Evolutionary conservation across 2,888 invertebrate genomes (phyloP).

Genomic region (Chloroclysta siterata): DNA sequence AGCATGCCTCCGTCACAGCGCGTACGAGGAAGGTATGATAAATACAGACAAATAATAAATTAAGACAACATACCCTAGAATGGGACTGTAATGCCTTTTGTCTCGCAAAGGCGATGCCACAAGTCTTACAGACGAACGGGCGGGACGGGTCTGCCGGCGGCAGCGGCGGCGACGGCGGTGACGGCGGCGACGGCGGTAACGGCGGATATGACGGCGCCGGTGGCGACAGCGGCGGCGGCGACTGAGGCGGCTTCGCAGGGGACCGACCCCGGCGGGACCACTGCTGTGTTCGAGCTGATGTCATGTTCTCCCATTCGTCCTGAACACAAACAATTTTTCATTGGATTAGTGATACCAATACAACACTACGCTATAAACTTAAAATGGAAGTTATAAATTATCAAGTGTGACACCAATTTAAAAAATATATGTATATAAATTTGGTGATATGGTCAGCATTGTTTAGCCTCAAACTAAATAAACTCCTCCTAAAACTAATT

Average conservation of each 20-base stretch:
- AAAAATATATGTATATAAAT: no score
- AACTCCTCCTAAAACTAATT: no score
- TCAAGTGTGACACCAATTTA: no score
- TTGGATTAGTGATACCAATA: background rate
- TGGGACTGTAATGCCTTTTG: constrained; percentile 93
- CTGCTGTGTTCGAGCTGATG: constrained; percentile 81
- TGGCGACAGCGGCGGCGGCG: constrained; percentile 44
- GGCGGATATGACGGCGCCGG: constrained; percentile 50
- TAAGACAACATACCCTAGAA: constrained; percentile 76
- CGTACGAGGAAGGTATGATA: no score
- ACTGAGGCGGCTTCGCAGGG: constrained; percentile 56
- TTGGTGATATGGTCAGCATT: no score
- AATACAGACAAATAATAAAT: no score
- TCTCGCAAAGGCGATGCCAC: constrained; percentile 89
- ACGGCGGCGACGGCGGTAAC: constrained; percentile 48
- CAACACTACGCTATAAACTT: no score
- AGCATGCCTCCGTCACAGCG: no score
- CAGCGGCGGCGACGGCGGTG: constrained; percentile 55
- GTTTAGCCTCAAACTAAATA: no score
- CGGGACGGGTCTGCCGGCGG: constrained; percentile 87
- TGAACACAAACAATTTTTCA: constrained; percentile 36
- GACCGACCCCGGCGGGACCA: constrained; percentile 69
- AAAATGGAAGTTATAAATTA: no score
- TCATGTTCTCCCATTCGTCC: constrained; percentile 82
- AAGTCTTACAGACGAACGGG: constrained; percentile 91